Evolutionary conservation across 37 sponge, comb jelly and placozoan species (phyloP), one percentile per base, ranked within the genome.

Genomic region (Axinella damicornis): DNA sequence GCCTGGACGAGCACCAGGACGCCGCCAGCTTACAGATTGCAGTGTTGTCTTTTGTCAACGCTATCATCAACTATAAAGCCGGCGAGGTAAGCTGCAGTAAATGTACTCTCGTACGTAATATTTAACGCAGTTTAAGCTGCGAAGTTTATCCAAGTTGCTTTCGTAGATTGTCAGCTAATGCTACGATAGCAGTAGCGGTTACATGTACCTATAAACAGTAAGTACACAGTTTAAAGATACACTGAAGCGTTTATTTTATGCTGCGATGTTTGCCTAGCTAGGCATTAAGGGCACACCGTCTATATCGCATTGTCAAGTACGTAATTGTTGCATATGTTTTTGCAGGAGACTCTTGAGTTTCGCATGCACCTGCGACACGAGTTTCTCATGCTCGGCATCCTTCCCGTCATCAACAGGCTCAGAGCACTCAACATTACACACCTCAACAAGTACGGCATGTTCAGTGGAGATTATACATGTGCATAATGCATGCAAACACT

Each of bases 341-440:
- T 75, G 6, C 66, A 94, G 94, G 94, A 94, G 39, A 83, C 86
- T 73, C 72, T 94, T 5, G 94, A 94, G 77, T 89, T 94, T 35
- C 81, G 94, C 24, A 82, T 94, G 77, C 94, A 94, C 77, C 57
- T 94, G 9, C 71, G 94, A 0, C 85, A 90, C 71, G 94, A 94
- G 84, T 87, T 94, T 40, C 53, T 94, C 39, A 82, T 84, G 82
- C 68, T 94, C 71, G 94, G 94, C 0, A 78, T 94, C 22, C 87
- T 91, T 56, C 91, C 94, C 9, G 72, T 87, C 52, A 76, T 90
- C 16, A 59, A 83, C 71, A 84, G 79, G 37, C 77, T 94, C 36
- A 61, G 91, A 46, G 69, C 70, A 5, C 91, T 90, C 14, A 87
- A 85, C 62, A 90, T 87, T 57, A 52, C 76, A 1, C 85, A 79